These are phyloP conservation scores for Lineus longissimus DNA, from an alignment of 1,140 invertebrate species.

Conservation along the genomic window DNA sequence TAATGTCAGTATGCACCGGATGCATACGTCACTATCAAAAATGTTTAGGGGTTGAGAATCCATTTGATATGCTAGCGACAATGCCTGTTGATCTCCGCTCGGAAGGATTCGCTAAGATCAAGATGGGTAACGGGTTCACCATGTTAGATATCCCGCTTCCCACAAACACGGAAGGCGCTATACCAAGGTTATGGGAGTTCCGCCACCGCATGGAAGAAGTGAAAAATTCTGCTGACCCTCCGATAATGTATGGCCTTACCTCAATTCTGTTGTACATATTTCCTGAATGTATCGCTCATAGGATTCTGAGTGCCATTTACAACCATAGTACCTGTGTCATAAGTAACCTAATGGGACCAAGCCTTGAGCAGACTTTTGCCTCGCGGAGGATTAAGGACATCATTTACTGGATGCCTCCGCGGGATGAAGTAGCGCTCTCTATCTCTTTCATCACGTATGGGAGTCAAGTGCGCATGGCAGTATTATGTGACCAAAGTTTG, in stretches of 20 bases:
- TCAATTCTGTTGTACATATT: slow-evolving; percentile 34
- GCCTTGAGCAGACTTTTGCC: slow-evolving; percentile 46
- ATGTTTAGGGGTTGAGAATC: slow-evolving; percentile 52
- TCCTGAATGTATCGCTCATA: slow-evolving; percentile 25
- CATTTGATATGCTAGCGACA: slow-evolving; percentile 55
- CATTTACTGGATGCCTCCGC: slow-evolving; percentile 55
- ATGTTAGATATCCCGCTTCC: slow-evolving; percentile 56
- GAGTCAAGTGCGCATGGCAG: slow-evolving; percentile 56
- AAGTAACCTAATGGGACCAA: slow-evolving; percentile 58
- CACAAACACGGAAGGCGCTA: slow-evolving; percentile 59
- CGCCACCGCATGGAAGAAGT: slow-evolving; percentile 56
- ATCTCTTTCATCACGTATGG: slow-evolving; percentile 60
- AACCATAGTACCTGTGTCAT: slow-evolving; percentile 49
- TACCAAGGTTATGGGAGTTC: slow-evolving; percentile 62
- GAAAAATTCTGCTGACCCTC: slow-evolving; percentile 57
- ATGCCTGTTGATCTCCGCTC: slow-evolving; percentile 56
- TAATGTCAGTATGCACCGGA: slow-evolving; percentile 58
- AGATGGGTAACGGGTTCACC: slow-evolving; percentile 53
- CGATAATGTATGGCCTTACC: slow-evolving; percentile 55
- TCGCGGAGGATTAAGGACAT: slow-evolving; percentile 54
- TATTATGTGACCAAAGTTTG: slow-evolving; percentile 55
- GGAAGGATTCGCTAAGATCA: slow-evolving; percentile 21
- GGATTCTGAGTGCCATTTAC: slow-evolving; percentile 41
- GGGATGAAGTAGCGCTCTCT: slow-evolving; percentile 53
- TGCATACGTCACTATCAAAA: slow-evolving; percentile 57